Conservation (phyloP, 1,140 invertebrate species). For the Ladona fulva region DNA sequence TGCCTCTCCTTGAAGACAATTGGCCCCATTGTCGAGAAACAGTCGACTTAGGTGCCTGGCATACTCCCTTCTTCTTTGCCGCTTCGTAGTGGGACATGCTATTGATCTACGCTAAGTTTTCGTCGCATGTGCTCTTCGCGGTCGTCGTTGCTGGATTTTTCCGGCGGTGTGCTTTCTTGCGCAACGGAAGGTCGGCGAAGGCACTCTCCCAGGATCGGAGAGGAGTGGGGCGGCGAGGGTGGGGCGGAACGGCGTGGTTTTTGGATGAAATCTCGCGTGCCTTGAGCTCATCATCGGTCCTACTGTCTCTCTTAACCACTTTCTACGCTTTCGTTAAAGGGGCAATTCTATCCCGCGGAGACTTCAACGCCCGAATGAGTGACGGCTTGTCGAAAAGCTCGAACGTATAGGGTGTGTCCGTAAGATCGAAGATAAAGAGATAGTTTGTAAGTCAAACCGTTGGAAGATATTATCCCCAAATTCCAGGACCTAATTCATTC, state of each 20-base stretch:
- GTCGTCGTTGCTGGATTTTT: not conserved
- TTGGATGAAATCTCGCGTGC: not conserved
- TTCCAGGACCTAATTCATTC: too few relatives aligned
- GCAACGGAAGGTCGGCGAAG: not conserved
- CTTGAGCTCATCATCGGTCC: too few relatives aligned
- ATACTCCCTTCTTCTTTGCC: not conserved
- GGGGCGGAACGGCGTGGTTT: not conserved
- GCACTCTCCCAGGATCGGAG: not conserved
- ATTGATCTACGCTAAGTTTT: not conserved
- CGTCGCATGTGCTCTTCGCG: not conserved
- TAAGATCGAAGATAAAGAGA: too few relatives aligned
- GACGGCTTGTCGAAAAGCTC: too few relatives aligned
- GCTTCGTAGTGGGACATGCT: not conserved
- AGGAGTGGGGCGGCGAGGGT: not conserved
- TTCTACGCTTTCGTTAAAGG: too few relatives aligned
- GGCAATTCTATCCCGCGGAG: not conserved
- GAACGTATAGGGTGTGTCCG: too few relatives aligned
- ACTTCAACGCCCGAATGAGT: not conserved
- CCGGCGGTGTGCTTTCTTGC: not conserved
- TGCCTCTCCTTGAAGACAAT: too few relatives aligned
- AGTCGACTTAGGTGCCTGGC: too few relatives aligned
- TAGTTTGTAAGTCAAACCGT: too few relatives aligned
- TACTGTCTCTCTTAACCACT: too few relatives aligned
- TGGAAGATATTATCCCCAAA: too few relatives aligned
- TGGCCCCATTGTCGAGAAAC: too few relatives aligned